Conservation (phyloP, 2,113 vertebrate genomes). For the Pluvianellus socialis region DNA sequence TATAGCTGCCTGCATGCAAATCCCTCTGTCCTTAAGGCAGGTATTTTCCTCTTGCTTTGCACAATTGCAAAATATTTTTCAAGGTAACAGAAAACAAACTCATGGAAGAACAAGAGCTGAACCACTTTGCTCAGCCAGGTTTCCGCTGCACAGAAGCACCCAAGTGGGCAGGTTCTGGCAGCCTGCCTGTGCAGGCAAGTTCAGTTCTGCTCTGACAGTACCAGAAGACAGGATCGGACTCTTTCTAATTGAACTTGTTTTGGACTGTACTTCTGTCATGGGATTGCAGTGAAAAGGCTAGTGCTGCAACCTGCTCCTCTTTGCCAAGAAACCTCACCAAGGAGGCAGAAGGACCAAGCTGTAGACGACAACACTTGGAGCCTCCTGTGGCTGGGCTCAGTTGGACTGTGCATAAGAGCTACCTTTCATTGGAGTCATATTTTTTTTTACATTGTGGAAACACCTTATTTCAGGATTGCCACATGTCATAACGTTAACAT, state of each 20-base stretch:
- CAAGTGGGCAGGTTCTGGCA: background rate
- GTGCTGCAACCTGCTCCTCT: background rate
- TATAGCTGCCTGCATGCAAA: background rate
- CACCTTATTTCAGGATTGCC: background rate
- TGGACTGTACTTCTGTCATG: background rate
- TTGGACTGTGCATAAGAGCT: background rate
- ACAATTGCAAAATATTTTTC: background rate
- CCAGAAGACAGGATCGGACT: accelerated
- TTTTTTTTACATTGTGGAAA: too few relatives aligned
- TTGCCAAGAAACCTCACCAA: background rate
- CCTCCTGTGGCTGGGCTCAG: background rate
- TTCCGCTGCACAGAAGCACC: background rate
- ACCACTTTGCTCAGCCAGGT: background rate
- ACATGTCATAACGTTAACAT: background rate
- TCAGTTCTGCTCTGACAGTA: background rate
- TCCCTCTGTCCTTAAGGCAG: background rate
- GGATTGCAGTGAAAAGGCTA: background rate
- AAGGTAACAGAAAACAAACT: background rate
- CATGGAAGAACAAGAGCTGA: background rate
- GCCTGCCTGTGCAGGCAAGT: background rate
- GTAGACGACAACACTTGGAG: background rate
- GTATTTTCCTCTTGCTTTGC: background rate
- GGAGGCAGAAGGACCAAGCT: background rate
- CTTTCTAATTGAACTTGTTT: background rate
- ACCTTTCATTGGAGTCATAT: accelerated